Evolutionary conservation across 37 sponge, comb jelly and placozoan species (phyloP).

Genomic region (Geodia barretti): DNA sequence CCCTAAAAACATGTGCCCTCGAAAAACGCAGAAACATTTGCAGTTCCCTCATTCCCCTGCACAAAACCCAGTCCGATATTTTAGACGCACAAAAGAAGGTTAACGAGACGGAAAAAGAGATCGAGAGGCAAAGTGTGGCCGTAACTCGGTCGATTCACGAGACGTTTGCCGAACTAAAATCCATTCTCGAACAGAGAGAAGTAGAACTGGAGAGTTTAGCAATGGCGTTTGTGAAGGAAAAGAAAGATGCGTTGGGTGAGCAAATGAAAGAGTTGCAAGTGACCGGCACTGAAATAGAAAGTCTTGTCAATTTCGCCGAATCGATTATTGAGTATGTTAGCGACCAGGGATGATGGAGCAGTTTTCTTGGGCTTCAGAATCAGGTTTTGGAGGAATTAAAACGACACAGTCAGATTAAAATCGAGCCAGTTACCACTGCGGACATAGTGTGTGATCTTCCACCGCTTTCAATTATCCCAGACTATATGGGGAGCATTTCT

Average conservation of each 20-base stretch:
- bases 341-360: neutral
- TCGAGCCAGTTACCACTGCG: neutral
- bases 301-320: neutral
- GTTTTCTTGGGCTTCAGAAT: neutral
- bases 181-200: neutral
- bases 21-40: neutral
- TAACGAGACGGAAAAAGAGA: neutral
- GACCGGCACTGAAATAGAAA: neutral
- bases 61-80: neutral
- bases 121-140: neutral
- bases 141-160: neutral
- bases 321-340: neutral
- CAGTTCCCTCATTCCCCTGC: neutral
- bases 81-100: neutral
- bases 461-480: neutral
- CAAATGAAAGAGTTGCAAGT: neutral
- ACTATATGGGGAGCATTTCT: too few relatives aligned
- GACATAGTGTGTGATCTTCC: neutral
- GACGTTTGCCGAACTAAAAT: neutral
- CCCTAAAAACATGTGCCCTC: neutral
- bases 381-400: neutral
- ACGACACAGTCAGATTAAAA: neutral
- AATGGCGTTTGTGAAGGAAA: neutral
- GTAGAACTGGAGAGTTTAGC: neutral
- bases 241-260: neutral